Conservation (phyloP, 1,140 invertebrate species). For the Hirudo medicinalis region DNA sequence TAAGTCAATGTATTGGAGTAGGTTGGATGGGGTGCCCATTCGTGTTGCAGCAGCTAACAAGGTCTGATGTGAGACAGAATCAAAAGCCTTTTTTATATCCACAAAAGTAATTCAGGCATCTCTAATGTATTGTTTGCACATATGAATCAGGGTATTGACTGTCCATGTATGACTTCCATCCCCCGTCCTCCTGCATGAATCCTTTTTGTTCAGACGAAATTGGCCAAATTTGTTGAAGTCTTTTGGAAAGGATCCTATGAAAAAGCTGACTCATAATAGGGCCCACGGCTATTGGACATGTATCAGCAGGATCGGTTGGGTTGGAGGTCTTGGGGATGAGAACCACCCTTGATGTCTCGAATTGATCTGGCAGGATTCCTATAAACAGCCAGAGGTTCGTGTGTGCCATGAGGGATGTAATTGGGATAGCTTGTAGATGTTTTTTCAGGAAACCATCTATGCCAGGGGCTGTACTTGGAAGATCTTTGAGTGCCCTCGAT, state of each 20-base stretch:
- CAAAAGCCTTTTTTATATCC: background rate
- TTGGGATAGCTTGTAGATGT: background rate
- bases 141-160: background rate
- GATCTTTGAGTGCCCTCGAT: no score
- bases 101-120: background rate
- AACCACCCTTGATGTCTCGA: background rate
- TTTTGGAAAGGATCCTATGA: background rate
- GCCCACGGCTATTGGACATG: conserved; percentile 29
- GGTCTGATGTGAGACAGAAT: background rate
- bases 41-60: background rate
- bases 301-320: background rate
- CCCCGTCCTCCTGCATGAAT: background rate
- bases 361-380: background rate
- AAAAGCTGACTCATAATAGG: conserved; percentile 40
- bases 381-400: background rate
- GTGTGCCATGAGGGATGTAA: background rate
- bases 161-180: background rate
- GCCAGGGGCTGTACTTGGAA: background rate
- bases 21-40: background rate
- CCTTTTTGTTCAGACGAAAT: background rate
- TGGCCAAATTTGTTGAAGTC: background rate
- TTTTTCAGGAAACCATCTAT: background rate
- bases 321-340: background rate
- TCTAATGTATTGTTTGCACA: background rate
- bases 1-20: background rate